phyloP scores from a whole-genome alignment of 2,888 invertebrate genomes.

The Parnassius apollo region DNA sequence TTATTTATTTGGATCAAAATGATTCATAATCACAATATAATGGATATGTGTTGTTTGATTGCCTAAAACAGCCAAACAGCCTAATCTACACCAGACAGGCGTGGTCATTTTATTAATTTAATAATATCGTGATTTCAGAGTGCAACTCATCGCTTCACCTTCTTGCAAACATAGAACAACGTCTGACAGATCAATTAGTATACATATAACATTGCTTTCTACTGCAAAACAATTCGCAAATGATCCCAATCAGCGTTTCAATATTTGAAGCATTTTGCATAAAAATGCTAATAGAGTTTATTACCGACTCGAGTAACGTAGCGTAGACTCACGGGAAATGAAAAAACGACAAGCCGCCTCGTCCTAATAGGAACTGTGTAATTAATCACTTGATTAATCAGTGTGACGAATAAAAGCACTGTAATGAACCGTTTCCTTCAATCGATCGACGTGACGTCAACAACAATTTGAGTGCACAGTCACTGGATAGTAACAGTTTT shows the following conservation, averaged over 20 bases:
- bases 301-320: constrained; percentile 21
- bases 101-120: no score
- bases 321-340: constrained; percentile 42
- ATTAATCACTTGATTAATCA: constrained; percentile 81
- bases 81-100: no score
- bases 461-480: constrained; percentile 70
- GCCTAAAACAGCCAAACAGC: no score
- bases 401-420: constrained; percentile 80
- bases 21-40: no score
- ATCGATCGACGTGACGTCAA: constrained; percentile 77
- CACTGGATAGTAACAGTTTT: constrained; percentile 52
- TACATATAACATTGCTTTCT: not conserved
- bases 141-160: no score
- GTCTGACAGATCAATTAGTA: no score
- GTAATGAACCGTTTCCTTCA: constrained; percentile 78
- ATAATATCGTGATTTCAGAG: no score
- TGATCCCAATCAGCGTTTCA: not conserved
- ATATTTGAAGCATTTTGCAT: constrained; percentile 20
- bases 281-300: constrained; percentile 21
- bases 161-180: no score
- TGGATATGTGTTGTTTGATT: no score
- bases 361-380: constrained; percentile 72
- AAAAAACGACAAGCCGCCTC: constrained; percentile 56
- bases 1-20: no score
- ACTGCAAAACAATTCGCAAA: not conserved